Conservation (phyloP, 2,113 vertebrate species). For the Phrynosoma platyrhinos region DNA sequence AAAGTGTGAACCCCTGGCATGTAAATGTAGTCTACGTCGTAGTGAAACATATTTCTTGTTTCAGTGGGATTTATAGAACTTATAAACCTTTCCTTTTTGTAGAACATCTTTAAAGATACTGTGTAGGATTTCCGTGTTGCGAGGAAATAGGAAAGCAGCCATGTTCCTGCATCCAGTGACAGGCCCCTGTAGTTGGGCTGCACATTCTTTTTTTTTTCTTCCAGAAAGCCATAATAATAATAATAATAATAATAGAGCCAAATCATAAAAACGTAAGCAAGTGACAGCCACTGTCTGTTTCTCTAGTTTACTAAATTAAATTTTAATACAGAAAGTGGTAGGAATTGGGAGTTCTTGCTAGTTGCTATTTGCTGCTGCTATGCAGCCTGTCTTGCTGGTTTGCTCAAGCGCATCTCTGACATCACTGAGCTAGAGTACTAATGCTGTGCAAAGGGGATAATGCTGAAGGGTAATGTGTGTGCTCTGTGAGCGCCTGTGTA, state of each 20-base stretch:
- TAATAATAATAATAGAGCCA: no score
- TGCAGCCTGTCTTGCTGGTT: not conserved
- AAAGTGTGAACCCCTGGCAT: not conserved
- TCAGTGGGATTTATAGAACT: not conserved
- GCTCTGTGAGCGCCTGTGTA: not conserved
- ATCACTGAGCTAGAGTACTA: not conserved
- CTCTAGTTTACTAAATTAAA: not conserved
- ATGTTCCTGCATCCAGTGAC: not conserved
- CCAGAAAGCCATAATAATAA: not conserved
- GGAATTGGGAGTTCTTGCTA: not conserved
- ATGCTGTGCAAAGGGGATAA: conserved; percentile 11
- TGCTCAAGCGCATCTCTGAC: not conserved
- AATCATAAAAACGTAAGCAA: not conserved
- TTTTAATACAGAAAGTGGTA: not conserved
- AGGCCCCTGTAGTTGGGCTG: not conserved
- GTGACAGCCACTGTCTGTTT: not conserved
- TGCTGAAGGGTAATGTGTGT: conserved; percentile 25
- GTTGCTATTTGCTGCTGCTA: not conserved
- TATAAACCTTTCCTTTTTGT: not conserved
- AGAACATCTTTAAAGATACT: not conserved
- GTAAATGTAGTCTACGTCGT: no score
- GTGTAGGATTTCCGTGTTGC: not conserved
- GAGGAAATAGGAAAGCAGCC: not conserved
- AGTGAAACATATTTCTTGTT: not conserved
- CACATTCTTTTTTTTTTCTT: not conserved